phyloP scores from a whole-genome alignment of 2,888 invertebrate genomes.

The Invenusta paracnida region DNA sequence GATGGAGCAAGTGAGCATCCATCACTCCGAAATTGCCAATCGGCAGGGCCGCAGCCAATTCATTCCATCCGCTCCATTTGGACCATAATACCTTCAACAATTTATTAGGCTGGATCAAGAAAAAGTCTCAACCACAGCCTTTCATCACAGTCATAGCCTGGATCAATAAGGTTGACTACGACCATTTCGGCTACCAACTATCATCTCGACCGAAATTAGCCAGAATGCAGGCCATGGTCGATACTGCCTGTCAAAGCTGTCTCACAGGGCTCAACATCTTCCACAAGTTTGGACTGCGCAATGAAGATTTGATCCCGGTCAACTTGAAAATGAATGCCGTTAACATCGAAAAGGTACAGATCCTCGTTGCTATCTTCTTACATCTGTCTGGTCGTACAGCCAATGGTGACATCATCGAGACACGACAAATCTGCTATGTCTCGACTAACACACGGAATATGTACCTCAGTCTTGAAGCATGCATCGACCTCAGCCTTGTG shows the following conservation, averaged over 20 bases:
- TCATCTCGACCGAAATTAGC: not conserved
- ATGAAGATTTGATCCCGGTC: slow-evolving; percentile 4
- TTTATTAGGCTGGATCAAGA: not conserved
- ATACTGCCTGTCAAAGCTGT: slow-evolving; percentile 23
- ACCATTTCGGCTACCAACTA: not conserved
- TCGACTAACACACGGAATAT: not conserved
- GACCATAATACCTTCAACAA: not conserved
- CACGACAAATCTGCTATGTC: slow-evolving; percentile 27
- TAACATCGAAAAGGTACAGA: not conserved
- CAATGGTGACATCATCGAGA: not conserved
- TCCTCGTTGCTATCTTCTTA: not conserved
- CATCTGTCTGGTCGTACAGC: not conserved
- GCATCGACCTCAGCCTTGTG: not conserved
- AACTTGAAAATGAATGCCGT: not conserved
- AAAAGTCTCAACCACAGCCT: not conserved
- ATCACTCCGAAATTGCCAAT: no score
- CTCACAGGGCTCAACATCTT: slow-evolving; percentile 14
- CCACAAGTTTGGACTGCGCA: slow-evolving; percentile 11
- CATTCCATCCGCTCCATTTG: not conserved
- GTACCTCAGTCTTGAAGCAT: slow-evolving; percentile 5
- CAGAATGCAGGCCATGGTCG: not conserved
- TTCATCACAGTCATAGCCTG: not conserved
- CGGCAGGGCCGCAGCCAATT: not conserved
- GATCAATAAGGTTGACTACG: not conserved
- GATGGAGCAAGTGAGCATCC: no score